Evolutionary conservation across 2,113 vertebrate genomes (phyloP), one percentile per base, ranked within the genome.

Genomic region (Bambusicola thoracicus): DNA sequence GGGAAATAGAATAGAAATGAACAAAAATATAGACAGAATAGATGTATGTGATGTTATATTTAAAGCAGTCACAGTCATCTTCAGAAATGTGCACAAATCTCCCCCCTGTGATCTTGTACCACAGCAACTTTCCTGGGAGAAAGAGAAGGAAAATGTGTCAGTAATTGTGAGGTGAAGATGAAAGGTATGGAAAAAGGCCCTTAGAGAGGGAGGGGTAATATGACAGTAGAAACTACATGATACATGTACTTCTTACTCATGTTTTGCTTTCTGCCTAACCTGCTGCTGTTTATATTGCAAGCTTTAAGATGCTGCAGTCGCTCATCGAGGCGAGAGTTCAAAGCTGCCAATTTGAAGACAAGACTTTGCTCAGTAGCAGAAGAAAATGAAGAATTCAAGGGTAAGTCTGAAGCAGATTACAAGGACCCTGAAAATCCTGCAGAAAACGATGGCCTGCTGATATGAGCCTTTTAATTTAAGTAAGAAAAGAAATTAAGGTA

Each of bases 341-440:
- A 78, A 94, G 62, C 53, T 95, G 62, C 44, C 76, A 90, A 34
- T 90, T 72, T 83, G 69, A 95, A 91, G 91, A 85, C 36, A 86
- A 84, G 56, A 56, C 43, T 85, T 92, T 81, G 13, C 44, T 83
- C 48, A 90, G 82, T n/a, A 94, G 61, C 34, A 65, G 66, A 72
- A 88, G 48, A 79, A 95, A 94, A 81, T 53, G 38, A 91, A 87
- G 87, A 95, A 88, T 81, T 89, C 87, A 86, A 85, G 40, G 30
- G 25, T 75, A 88, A 93, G 6, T 73, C n/a, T 49, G 65, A 92
- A 92, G 38, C 38, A 55, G 77, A 90, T 93, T 78, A 81, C 30
- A 74, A 88, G 56, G 53, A 88, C 82, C 46, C 92, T 86, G 83
- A 89, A 86, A 93, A 87, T 87, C 40, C 41, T 75, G 43, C 59